Percentiles rank a stretch among this genome's conserved stretches.
Evolutionary conservation across 2,888 invertebrate species (phyloP).

Genomic region (Orgyia antiqua): DNA sequence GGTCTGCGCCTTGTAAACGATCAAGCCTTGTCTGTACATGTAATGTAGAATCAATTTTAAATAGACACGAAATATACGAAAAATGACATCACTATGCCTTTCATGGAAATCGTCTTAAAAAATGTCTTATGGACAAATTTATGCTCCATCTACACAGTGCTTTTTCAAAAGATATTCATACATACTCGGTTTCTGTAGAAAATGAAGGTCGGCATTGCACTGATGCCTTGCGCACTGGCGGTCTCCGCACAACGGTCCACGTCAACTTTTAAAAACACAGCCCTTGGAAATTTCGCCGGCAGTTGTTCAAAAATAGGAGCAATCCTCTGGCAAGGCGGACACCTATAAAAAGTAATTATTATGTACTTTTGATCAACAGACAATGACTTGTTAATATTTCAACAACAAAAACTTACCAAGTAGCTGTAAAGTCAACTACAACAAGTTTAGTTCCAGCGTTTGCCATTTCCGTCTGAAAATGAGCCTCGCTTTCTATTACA

Average conservation of each 20-base stretch:
- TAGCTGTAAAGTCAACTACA: slow-evolving; percentile 96
- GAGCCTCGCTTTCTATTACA: slow-evolving; percentile 84
- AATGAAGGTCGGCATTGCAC: slow-evolving; percentile 98
- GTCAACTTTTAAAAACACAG: slow-evolving; percentile 95
- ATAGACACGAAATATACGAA: no score
- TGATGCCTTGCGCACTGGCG: slow-evolving; percentile 91
- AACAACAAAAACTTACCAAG: slow-evolving; percentile 82
- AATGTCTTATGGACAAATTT: no score
- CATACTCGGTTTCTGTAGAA: slow-evolving; percentile 91
- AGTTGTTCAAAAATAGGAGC: slow-evolving; percentile 95
- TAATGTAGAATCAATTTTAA: no score
- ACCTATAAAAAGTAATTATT: slow-evolving; percentile 80
- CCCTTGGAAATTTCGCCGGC: slow-evolving; percentile 90
- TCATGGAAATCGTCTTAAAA: no score
- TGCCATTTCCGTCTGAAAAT: slow-evolving; percentile 91
- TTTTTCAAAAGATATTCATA: no score
- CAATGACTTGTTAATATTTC: slow-evolving; percentile 56
- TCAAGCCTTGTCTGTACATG: slow-evolving; percentile 90
- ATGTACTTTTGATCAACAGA: slow-evolving; percentile 24
- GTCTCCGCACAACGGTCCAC: slow-evolving; percentile 96
- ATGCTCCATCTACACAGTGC: no score
- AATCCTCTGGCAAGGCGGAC: slow-evolving; percentile 97
- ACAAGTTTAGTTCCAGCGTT: slow-evolving; percentile 92
- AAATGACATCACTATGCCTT: neutral
- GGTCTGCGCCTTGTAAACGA: slow-evolving; percentile 92